Evolutionary conservation across 2,888 invertebrate species (phyloP).

Genomic region (Schizotus pectinicornis): DNA sequence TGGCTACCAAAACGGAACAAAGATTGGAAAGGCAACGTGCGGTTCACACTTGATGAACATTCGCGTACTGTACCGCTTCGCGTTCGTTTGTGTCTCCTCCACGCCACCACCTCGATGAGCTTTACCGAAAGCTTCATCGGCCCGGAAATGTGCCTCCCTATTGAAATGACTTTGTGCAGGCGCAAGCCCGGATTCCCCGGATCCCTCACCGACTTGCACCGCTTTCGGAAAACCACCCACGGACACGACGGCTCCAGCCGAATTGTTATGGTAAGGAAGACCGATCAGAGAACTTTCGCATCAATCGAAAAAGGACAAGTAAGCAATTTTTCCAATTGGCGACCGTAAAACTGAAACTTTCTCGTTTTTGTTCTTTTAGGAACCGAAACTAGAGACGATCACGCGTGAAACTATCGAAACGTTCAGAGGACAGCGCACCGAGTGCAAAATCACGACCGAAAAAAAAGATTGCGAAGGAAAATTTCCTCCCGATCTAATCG

Average conservation of each 20-base stretch:
- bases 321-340: slow-evolving; percentile 34
- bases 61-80: slow-evolving; percentile 37
- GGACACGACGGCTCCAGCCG: slow-evolving; percentile 63
- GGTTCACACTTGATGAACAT: slow-evolving; percentile 48
- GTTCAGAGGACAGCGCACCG: slow-evolving; percentile 67
- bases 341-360: neutral
- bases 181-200: slow-evolving; percentile 53
- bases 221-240: slow-evolving; percentile 55
- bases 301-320: slow-evolving; percentile 65
- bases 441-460: slow-evolving; percentile 69
- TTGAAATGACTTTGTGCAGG: slow-evolving; percentile 48
- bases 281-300: slow-evolving; percentile 70
- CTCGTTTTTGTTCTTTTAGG: slow-evolving; percentile 54
- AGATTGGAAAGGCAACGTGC: slow-evolving; percentile 50
- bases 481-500: slow-evolving; percentile 52
- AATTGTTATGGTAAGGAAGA: slow-evolving; percentile 73
- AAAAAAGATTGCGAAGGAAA: slow-evolving; percentile 62
- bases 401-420: slow-evolving; percentile 71
- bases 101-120: slow-evolving; percentile 20
- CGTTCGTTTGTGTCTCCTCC: slow-evolving; percentile 17
- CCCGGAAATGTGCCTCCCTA: slow-evolving; percentile 39
- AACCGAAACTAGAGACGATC: slow-evolving; percentile 69
- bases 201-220: slow-evolving; percentile 54
- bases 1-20: slow-evolving; percentile 56
- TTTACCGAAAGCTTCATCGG: slow-evolving; percentile 30